phyloP scores from a whole-genome alignment of 37 sponge, comb jelly and placozoan species.

The Oscarella lobularis region DNA sequence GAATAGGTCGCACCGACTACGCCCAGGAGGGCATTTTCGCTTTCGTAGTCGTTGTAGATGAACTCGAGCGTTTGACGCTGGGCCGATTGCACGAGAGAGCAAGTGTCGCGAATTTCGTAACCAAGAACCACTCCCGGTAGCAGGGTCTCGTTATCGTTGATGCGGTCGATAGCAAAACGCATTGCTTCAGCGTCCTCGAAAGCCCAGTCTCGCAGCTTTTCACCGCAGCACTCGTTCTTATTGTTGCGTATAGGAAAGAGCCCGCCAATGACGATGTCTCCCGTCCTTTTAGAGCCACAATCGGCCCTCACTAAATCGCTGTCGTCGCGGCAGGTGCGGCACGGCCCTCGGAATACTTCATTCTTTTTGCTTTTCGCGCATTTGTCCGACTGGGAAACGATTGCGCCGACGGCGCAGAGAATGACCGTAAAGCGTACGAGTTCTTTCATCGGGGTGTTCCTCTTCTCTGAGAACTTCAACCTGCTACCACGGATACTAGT shows the following conservation, averaged over 20 bases:
- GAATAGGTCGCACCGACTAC: slow-evolving; percentile 70
- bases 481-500: too few relatives aligned
- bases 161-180: slow-evolving; percentile 48
- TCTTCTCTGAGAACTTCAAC: too few relatives aligned
- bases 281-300: too few relatives aligned
- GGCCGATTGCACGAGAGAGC: neutral
- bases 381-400: too few relatives aligned
- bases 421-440: too few relatives aligned
- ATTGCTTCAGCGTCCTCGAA: slow-evolving; percentile 64
- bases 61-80: neutral
- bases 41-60: neutral
- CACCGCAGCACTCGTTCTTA: neutral
- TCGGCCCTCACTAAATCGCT: too few relatives aligned
- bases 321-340: neutral
- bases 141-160: slow-evolving; percentile 41
- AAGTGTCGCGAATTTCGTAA: slow-evolving; percentile 6
- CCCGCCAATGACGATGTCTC: slow-evolving; percentile 68
- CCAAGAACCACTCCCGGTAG: slow-evolving; percentile 6
- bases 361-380: too few relatives aligned
- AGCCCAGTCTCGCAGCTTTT: slow-evolving; percentile 10
- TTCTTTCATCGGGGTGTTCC: too few relatives aligned
- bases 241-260: slow-evolving; percentile 63
- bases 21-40: slow-evolving; percentile 31
- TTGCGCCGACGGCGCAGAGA: too few relatives aligned
- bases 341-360: too few relatives aligned